Base-by-base conservation (phyloP, 2,113 vertebrate species). In the Aplodontia rufa region DNA sequence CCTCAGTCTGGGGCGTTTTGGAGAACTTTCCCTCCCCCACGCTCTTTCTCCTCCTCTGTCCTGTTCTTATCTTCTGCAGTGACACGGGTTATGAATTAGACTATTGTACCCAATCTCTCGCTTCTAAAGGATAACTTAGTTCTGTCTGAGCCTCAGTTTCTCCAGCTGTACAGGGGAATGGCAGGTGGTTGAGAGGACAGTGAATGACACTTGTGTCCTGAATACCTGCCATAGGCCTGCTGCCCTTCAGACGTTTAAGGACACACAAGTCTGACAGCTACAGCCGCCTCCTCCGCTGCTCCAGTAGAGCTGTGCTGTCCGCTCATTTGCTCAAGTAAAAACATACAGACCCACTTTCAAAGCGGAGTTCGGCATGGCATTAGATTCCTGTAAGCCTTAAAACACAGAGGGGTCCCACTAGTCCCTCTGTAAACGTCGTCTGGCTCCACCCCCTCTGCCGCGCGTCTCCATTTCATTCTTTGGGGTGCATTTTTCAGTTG, bases 181-280 rank as follows among this genome's bases (percentile, higher is more conserved):
- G 14, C 1, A 9, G 5, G 13, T 1, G 26, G 26, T 20, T 11
- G 53, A 28, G 37, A 22, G 32, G 19, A 35, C 8, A 35, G 37
- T 0, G 35, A 40, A 8, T 22, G 19, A 42, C 37, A 4, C 0
- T 0, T 0, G 2, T 9, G 0, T 16, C 24, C 32, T 2, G n/a
- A n/a, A 30, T 19, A 4, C 20, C 10, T 42, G 24, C 37, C 20
- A 1, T 49, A 11, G 22, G 11, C 10, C 62, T 78, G 62, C 2
- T 17, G 28, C 28, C 7, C 53, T 22, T 72, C 37, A 35, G 16
- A 16, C 7, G 26, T 49, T 58, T 32, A 71, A 75, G 74, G n/a
- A 24, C 2, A 5, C 5, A 1, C 37, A 28, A 69, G 42, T 22
- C 74, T 32, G 68, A 62, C n/a, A 11, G 22, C 4, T 3, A 4